Evolutionary conservation across 2,797 vertebrate genomes (phyloP), one percentile per base, ranked within the genome.

Genomic region (Tokudaia tokunoshimensis): DNA sequence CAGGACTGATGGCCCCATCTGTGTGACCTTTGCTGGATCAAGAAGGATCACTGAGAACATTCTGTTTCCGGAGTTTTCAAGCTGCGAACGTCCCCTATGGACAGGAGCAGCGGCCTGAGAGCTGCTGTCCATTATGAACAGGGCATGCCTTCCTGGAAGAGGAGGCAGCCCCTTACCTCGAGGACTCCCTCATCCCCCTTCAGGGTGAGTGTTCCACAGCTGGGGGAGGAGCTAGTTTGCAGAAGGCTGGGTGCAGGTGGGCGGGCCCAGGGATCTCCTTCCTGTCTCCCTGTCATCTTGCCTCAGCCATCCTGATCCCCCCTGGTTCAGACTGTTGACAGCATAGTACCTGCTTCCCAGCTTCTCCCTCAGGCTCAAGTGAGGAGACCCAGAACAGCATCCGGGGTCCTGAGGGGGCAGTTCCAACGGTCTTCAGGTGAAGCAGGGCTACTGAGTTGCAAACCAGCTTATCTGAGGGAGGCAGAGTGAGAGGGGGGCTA

Each of bases 1-100:
- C 0, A 17, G 98, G 98, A 98, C 98, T 97, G 98, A 98, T 98
- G 98, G 97, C 97, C 95, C 98, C 96, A 97, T 96, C 91, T 0
- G 37, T 0, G 37, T 98, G 98, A 98, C 98, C 98, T 99, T 98
- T 98, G 98, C 97, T 94, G 85, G 98, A 98, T 98, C 97, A 96
- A 82, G 97, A 97, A 98, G 98, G 95, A 97, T 98, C 97, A 98
- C 97, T 95, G 97, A 98, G 98, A 98, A 98, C 97, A 88, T 97
- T 90, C 96, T 93, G 96, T 95, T 98, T 98, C 98, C 96, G 81
- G 29, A 61, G 61, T 79, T 47, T 13, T 14, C 17, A 2, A 96
- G 96, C 31, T 44, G 96, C 97, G 96, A 98, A 98, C 98, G 98
- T 98, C 98, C 96, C 65, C 91, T 96, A 70, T 1, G 1, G 97